phyloP scores from a whole-genome alignment of 1,140 invertebrate species.

The Pollicipes pollicipes region DNA sequence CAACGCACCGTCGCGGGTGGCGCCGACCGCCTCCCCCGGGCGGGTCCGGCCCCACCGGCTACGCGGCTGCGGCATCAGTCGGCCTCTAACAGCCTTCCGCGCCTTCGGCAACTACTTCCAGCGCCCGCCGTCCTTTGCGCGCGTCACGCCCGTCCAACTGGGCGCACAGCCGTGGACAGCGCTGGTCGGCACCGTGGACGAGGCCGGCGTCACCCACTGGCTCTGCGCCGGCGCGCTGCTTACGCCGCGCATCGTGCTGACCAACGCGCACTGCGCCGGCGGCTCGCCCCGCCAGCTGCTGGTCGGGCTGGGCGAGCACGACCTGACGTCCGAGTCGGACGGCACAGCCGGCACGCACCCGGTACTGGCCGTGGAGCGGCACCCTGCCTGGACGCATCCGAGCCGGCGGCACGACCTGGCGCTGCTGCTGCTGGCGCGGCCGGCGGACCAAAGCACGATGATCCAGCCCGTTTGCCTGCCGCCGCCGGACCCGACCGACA shows the following conservation, averaged over 20 bases:
- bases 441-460: not conserved
- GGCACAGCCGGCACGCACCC: not conserved
- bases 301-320: not conserved
- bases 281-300: not conserved
- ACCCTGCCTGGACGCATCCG: not conserved
- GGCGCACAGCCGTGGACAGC: not conserved
- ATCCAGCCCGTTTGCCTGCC: not conserved
- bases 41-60: too few relatives aligned
- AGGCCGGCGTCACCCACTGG: not conserved
- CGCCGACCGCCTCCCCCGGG: not conserved
- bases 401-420: not conserved
- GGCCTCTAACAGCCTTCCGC: not conserved
- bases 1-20: too few relatives aligned
- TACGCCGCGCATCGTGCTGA: not conserved
- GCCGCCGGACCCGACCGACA: not conserved
- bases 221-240: not conserved
- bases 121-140: not conserved
- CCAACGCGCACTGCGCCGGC: not conserved
- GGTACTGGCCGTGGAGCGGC: not conserved
- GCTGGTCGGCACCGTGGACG: not conserved
- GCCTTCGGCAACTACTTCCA: not conserved
- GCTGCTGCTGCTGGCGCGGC: not conserved
- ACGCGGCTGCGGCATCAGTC: not conserved
- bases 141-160: not conserved
- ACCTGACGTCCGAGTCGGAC: not conserved